Evolutionary conservation across 2,888 invertebrate species (phyloP), one percentile per base, ranked within the genome.

Genomic region (Nomada goodeniana): DNA sequence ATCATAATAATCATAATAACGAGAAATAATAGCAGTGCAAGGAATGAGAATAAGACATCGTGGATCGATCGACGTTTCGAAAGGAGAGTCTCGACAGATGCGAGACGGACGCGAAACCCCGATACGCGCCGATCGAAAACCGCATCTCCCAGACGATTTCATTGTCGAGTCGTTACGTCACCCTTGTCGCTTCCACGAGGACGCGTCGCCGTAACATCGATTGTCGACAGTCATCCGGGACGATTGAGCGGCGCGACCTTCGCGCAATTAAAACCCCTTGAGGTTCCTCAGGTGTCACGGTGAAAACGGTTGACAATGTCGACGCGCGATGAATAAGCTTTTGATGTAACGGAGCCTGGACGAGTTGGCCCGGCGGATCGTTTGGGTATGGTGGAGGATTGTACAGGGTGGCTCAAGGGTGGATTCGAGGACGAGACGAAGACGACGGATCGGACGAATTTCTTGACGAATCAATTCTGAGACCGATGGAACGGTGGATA

Each of bases 241-340:
- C 88, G 88, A 91, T 90, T 89, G 88, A 90, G 86, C 86, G 85
- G 86, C 83, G 89, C 87, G 90, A 88, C 92, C 92, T 92, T 92
- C 90, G 90, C 87, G 91, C 90, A 92, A 92, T 92, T 91, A 92
- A 91, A 90, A 86, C 86, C 90, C 88, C 87, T 92, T 91, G 88
- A 91, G 85, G 83, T 88, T 87, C 86, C 85, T 20, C 23, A 76
- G 75, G 73, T 83, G 82, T 76, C 82, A 80, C 77, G 84, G 74
- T 87, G 83, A 82, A 82, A 88, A 87, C 88, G 88, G 87, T 86
- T 86, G 87, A 87, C 87, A 87, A 88, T 87, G 86, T 86, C 83
- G 59, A 72, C 59, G 74, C 53, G 60, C 73, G 73, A 85, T 88
- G 88, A 88, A 88, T 88, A 83, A 72, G 76, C 85, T 86, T 83